These are phyloP conservation scores for Heterodera schachtii DNA, from an alignment of 1,140 invertebrate species.

Conservation along the genomic window DNA sequence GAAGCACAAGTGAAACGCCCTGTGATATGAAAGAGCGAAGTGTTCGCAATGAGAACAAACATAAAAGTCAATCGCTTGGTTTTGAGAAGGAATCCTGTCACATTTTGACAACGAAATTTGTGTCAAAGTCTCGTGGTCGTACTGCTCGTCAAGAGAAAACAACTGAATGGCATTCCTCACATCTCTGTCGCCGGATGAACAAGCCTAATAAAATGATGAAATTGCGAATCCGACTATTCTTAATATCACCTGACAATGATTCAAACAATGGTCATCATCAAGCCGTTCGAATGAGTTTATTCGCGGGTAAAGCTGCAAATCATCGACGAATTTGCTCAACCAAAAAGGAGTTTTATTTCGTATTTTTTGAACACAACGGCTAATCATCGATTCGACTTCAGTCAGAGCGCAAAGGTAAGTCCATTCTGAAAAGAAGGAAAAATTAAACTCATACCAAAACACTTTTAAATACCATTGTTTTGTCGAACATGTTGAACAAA, in stretches of 20 bases:
- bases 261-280: constrained; percentile 1
- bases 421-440: constrained; percentile 27
- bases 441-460: neutral
- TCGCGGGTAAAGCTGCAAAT: neutral
- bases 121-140: constrained; percentile 28
- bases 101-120: neutral
- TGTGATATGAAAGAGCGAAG: constrained; percentile 32
- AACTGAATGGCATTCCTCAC: constrained; percentile 12
- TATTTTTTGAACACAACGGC: constrained; percentile 13
- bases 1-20: constrained; percentile 26
- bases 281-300: constrained; percentile 18
- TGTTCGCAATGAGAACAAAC: constrained; percentile 31
- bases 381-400: constrained; percentile 28
- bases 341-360: neutral
- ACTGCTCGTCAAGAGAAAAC: constrained; percentile 26
- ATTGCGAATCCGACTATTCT: neutral
- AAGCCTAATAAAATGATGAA: constrained; percentile 19
- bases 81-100: neutral
- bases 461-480: constrained; percentile 32
- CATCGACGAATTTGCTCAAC: constrained; percentile 12
- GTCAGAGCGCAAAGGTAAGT: constrained; percentile 35
- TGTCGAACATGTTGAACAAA: constrained; percentile 33
- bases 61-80: constrained; percentile 22
- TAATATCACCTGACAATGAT: constrained; percentile 18
- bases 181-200: constrained; percentile 1